Conservation (phyloP, 2,888 invertebrate genomes). For the Oscheius sp. region DNA sequence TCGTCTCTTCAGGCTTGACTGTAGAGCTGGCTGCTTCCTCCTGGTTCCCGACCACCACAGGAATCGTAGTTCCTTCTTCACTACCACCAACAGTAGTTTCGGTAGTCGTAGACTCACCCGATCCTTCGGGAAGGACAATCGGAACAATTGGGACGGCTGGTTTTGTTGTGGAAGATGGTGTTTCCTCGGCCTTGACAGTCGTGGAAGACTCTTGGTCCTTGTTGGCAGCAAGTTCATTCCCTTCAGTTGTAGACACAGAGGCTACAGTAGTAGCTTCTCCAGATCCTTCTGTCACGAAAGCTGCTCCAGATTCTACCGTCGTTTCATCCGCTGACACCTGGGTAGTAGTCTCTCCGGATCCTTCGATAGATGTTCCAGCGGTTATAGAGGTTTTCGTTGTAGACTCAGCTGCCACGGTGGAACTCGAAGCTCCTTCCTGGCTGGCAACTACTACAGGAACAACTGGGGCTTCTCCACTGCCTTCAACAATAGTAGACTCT, state of each 20-base stretch:
- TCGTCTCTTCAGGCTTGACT: too few species aligned
- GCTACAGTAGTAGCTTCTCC: conserved; percentile 21
- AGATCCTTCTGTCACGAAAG: conserved; percentile 1
- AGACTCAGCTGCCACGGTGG: conserved; percentile 10
- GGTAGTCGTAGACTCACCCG: neutral
- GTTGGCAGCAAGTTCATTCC: conserved; percentile 18
- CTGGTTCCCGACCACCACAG: too few species aligned
- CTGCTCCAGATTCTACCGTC: neutral
- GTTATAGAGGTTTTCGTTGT: neutral
- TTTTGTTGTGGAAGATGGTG: neutral
- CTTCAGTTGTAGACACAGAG: conserved; percentile 21
- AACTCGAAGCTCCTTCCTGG: conserved; percentile 17
- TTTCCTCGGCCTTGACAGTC: neutral
- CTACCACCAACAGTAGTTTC: neutral
- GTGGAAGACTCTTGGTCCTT: conserved; percentile 20
- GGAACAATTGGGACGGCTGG: conserved; percentile 20
- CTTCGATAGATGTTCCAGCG: neutral
- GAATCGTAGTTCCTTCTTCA: neutral
- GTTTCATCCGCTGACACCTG: conserved; percentile 17
- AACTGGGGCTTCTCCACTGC: neutral
- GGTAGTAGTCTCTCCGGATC: conserved; percentile 10
- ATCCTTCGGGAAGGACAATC: conserved; percentile 38
- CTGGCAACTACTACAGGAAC: conserved; percentile 31
- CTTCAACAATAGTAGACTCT: conserved; percentile 16
- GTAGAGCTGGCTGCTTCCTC: neutral